Conservation (phyloP, 2,888 invertebrate genomes). For the Teleogryllus oceanicus region DNA sequence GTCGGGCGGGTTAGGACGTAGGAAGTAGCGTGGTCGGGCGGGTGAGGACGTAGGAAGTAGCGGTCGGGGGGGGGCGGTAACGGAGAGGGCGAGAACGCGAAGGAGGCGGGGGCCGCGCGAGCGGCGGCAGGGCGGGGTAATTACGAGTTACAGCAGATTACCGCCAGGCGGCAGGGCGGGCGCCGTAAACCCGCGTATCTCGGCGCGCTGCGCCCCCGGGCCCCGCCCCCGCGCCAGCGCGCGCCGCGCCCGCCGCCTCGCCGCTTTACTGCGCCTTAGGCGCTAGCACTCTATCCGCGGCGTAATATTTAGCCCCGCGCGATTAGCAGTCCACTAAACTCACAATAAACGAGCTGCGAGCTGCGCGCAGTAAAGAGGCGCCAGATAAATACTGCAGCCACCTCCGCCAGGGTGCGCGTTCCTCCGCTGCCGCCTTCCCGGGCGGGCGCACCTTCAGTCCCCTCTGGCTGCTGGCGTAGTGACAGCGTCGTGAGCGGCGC, state of each 20-base stretch:
- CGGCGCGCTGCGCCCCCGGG: background rate
- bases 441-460: too few species aligned
- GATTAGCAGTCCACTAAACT: slow-evolving; percentile 18
- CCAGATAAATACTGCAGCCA: slow-evolving; percentile 9
- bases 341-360: background rate
- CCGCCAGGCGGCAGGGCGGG: background rate
- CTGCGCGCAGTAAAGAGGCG: slow-evolving; percentile 2
- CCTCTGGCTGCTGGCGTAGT: too few species aligned
- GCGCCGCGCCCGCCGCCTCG: background rate
- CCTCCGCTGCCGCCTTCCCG: background rate
- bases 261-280: slow-evolving; percentile 1
- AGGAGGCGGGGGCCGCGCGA: background rate
- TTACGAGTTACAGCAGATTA: slow-evolving; percentile 18
- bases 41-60: too few species aligned
- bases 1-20: background rate
- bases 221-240: background rate
- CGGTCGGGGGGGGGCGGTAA: too few species aligned
- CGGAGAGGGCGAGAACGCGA: too few species aligned
- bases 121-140: background rate
- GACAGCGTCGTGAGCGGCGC: too few species aligned
- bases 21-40: too few species aligned
- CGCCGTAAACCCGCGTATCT: background rate
- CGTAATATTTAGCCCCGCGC: slow-evolving; percentile 7
- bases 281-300: slow-evolving; percentile 18
- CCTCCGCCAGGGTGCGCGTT: background rate